Percentiles rank a stretch among this genome's conserved stretches.
Conservation (phyloP, 2,113 vertebrate genomes). For the Hiodon tergisus region DNA sequence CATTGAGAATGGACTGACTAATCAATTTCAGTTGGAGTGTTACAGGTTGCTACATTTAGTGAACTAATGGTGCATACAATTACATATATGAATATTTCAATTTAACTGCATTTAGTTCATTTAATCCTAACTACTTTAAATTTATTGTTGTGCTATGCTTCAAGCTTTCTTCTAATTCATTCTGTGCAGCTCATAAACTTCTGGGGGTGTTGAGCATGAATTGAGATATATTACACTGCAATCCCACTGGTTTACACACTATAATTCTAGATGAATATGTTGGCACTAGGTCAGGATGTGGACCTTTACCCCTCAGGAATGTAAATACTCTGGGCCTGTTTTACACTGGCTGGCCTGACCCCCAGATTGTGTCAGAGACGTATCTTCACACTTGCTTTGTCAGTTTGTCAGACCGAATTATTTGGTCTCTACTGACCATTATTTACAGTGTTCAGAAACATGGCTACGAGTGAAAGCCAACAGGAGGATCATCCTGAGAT, state of each 20-base stretch:
- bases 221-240: background rate
- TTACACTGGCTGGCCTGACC: conserved; percentile 1
- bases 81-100: background rate
- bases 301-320: background rate
- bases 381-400: background rate
- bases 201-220: background rate
- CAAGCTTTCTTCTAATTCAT: background rate
- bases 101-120: background rate
- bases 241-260: background rate
- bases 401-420: conserved; percentile 4
- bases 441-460: conserved; percentile 3
- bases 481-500: background rate
- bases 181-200: background rate
- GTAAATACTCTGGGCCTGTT: background rate
- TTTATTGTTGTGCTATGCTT: background rate
- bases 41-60: background rate
- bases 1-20: too few relatives aligned
- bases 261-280: background rate
- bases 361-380: background rate
- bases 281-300: background rate
- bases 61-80: background rate
- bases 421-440: background rate
- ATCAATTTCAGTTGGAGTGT: background rate
- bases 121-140: too few relatives aligned
- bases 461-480: background rate